Base-by-base conservation (phyloP, 2,888 invertebrate species). In the Dasypogon diadema region DNA sequence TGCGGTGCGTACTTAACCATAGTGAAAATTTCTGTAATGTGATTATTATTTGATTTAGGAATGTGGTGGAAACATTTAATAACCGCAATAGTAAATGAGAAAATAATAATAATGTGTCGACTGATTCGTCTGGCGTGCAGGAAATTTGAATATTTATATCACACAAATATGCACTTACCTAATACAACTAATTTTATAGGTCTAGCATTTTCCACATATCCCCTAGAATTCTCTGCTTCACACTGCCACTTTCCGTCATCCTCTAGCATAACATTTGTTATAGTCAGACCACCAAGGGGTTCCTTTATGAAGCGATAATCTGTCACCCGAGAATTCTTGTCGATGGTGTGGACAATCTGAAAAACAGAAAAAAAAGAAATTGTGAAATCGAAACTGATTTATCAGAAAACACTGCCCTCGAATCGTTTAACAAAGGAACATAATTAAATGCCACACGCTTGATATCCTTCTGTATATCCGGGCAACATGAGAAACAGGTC, bases 171-270 rank as follows among this genome's bases (percentile, higher is more conserved):
- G 30, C 8, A 87, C 90, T 89, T 83, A 91, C 91, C 91, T 79
- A 91, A 86, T 77, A 91, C 90, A 76, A 90, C 88, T 80, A 92
- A 87, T 83, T 90, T 90, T 79, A 91, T 89, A 54, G 90, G 90
- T 81, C 89, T 88, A 26, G 91, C 90, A 77, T 91, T 89, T 54
- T 91, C 89, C 1, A 90, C 89, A 75, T 89, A 89, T 37, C 89
- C 88, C 26, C 83, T 81, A 2, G 89, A 88, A 82, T 92, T 91
- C 81, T 90, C 90, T 4, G 92, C 90, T 79, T 90, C 91, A 82
- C 93, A 93, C 80, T 89, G 89, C 91, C 93, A 93, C 80, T 89
- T 87, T n/a, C 93, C 93, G 81, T 91, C 91, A 81, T 92, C 92
- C 82, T 92, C 91, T 10, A 86, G 82, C 86, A 86, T 86, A n/a